Evolutionary conservation across 2,888 invertebrate species (phyloP).

Genomic region (Thereva unica): DNA sequence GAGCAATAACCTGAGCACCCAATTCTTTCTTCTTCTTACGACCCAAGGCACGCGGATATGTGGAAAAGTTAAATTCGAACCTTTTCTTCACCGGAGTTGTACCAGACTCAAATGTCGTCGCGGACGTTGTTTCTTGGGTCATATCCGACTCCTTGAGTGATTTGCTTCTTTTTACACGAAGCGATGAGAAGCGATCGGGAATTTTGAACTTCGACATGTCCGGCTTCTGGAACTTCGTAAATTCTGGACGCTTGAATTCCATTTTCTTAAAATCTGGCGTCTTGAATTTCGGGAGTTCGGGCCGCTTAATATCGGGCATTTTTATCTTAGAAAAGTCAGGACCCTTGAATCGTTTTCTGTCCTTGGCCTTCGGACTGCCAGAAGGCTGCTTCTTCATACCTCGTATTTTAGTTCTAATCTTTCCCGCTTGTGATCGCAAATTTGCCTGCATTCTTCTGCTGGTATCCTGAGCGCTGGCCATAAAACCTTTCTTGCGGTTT

Average conservation of each 20-base stretch:
- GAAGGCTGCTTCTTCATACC: slow-evolving; percentile 61
- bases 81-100: slow-evolving; percentile 62
- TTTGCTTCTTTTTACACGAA: slow-evolving; percentile 60
- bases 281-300: slow-evolving; percentile 46
- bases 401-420: slow-evolving; percentile 70
- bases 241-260: slow-evolving; percentile 54
- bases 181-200: slow-evolving; percentile 67
- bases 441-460: slow-evolving; percentile 67
- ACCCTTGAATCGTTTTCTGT: slow-evolving; percentile 53
- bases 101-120: slow-evolving; percentile 59
- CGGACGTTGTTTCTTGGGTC: slow-evolving; percentile 44
- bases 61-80: slow-evolving; percentile 74
- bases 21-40: slow-evolving; percentile 50
- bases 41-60: slow-evolving; percentile 73
- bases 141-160: slow-evolving; percentile 53
- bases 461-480: slow-evolving; percentile 61
- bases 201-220: slow-evolving; percentile 68
- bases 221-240: slow-evolving; percentile 60
- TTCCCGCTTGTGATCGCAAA: slow-evolving; percentile 71
- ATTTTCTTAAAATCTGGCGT: slow-evolving; percentile 53
- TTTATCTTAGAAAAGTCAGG: slow-evolving; percentile 58
- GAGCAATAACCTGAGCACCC: slow-evolving; percentile 56
- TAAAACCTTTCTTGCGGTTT: slow-evolving; percentile 61
- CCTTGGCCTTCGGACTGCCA: slow-evolving; percentile 54
- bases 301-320: slow-evolving; percentile 56